Evolutionary conservation across 2,888 invertebrate genomes (phyloP), one percentile per base, ranked within the genome.

Genomic region (Agrochola lota): DNA sequence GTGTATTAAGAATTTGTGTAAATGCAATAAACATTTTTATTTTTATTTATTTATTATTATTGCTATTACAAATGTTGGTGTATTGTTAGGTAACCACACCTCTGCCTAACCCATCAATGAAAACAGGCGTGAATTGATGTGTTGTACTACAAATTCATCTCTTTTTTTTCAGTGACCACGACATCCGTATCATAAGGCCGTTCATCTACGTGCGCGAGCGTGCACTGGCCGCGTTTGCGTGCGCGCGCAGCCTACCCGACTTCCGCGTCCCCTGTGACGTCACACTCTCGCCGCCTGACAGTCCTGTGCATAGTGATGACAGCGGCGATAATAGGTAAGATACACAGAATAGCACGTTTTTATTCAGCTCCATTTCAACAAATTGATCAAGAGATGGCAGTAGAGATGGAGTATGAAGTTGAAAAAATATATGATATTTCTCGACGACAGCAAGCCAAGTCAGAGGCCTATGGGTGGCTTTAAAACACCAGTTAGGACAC

Each of bases 141-240:
- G 55, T n/a, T 5, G 12, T 43, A 57, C 57, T 57, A n/a, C 12
- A 57, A 15, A n/a, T n/a, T 35, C 2, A 59, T 23, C 1, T 57
- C 0, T 30, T 46, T n/a, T 71, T 0, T 71, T 67, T 46, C 96
- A 98, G 98, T 87, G 98, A 98, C 79, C 98, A 98, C 85, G 98
- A 98, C 91, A 94, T 99, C 71, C 97, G 99, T 81, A 98, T 99
- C 43, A 98, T 99, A 81, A 97, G 99, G 71, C 99, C 99, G 30
- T 98, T 99, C 91, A 98, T 99, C 20, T 98, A 98, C 95, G 98
- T 99, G 20, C 97, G 99, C 60, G 98, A 98, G 86, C 97, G 97
- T 81, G 97, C 98, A 9, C 94, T 99, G 52, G 97, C 97, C 30
- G 97, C 98, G 75, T 99, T 98, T 94, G 97, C 98, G 23, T 98